A percentile compares a stretch with the other conserved stretches of the same genome.
Conservation (phyloP, 1,140 invertebrate species). For the Kradibia gibbosae region DNA sequence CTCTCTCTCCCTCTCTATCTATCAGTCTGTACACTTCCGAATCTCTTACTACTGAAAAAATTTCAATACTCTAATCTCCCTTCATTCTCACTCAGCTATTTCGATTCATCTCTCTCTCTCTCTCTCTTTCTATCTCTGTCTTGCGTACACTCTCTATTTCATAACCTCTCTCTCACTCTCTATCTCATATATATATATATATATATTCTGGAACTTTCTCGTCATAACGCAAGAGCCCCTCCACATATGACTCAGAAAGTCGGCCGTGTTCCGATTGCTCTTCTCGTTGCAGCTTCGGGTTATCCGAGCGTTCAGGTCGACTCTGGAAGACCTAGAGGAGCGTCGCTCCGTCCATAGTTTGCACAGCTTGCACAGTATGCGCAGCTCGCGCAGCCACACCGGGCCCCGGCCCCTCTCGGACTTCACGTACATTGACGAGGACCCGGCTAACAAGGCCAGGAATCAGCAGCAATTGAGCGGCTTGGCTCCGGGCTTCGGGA, state of each 20-base stretch:
- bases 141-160: not conserved
- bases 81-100: slow-evolving; percentile 15
- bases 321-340: slow-evolving; percentile 99
- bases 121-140: not conserved
- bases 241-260: slow-evolving; percentile 52
- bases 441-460: slow-evolving; percentile 76
- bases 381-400: slow-evolving; percentile 87
- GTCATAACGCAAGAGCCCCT: slow-evolving; percentile 8
- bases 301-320: slow-evolving; percentile 99
- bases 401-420: slow-evolving; percentile 86
- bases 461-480: slow-evolving; percentile 61
- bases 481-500: not conserved
- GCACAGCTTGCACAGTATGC: slow-evolving; percentile 95
- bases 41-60: too few relatives aligned
- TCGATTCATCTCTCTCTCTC: slow-evolving; percentile 1
- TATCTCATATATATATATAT: slow-evolving; percentile 42
- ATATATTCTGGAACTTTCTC: not conserved
- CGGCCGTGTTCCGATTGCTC: slow-evolving; percentile 70
- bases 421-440: slow-evolving; percentile 94
- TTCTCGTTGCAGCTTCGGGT: slow-evolving; percentile 96
- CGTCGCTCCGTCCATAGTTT: slow-evolving; percentile 97
- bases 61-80: not conserved
- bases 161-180: slow-evolving; percentile 33
- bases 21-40: too few relatives aligned
- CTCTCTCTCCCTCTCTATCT: not conserved